phyloP scores from a whole-genome alignment of 2,113 vertebrate genomes.

The Ptyas mucosa region DNA sequence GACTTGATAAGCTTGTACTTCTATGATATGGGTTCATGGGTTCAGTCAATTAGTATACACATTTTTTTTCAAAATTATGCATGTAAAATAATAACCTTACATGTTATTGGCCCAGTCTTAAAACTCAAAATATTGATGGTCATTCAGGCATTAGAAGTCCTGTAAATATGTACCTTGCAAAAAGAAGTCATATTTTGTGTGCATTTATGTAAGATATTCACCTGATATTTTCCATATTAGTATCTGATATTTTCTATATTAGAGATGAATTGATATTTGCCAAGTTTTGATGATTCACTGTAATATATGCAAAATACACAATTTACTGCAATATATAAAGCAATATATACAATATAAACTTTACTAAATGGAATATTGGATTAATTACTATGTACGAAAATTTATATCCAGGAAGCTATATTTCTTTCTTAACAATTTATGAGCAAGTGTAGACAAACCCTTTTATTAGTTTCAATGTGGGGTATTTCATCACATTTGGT shows the following conservation, averaged over 20 bases:
- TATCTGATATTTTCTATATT: not conserved
- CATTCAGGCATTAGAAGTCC: not conserved
- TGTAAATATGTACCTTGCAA: not conserved
- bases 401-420: not conserved
- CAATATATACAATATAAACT: not conserved
- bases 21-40: too few species aligned
- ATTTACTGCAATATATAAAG: not conserved
- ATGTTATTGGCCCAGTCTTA: not conserved
- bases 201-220: not conserved
- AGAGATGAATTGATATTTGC: not conserved
- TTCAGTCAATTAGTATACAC: not conserved
- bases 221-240: not conserved
- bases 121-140: not conserved
- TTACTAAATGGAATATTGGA: not conserved
- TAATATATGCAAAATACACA: not conserved
- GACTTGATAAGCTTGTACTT: not conserved
- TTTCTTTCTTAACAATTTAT: not conserved
- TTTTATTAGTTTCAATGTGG: not conserved
- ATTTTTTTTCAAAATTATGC: not conserved
- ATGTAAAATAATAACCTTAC: not conserved
- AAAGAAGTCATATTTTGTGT: not conserved
- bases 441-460: not conserved
- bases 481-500: not conserved
- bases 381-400: not conserved
- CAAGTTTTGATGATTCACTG: not conserved